These are phyloP conservation scores for Panagrolaimus sp. DNA, from an alignment of 1,140 invertebrate genomes.

Conservation along the genomic window DNA sequence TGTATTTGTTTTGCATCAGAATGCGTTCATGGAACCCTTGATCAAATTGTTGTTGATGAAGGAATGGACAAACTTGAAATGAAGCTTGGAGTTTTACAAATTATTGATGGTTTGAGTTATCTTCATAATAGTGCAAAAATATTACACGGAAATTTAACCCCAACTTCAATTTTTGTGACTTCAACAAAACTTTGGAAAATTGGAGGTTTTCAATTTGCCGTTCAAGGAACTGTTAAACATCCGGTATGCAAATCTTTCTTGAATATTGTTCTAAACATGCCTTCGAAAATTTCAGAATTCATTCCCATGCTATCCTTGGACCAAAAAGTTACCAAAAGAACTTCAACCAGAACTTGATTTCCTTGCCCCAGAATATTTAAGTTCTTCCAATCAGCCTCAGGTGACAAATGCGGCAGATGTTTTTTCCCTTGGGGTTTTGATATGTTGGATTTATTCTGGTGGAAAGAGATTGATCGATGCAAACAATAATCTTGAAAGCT, in stretches of 20 bases:
- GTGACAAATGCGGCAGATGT: conserved; percentile 62
- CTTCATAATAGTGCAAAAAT: conserved; percentile 60
- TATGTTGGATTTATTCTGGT: conserved; percentile 62
- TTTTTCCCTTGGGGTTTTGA: conserved; percentile 63
- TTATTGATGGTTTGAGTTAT: conserved; percentile 61
- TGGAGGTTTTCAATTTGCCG: conserved; percentile 61
- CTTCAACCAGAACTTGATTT: conserved; percentile 64
- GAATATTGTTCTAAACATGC: no score
- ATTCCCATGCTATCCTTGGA: conserved; percentile 62
- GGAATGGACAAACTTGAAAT: conserved; percentile 41
- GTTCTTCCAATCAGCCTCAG: conserved; percentile 29
- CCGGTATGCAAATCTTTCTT: no score
- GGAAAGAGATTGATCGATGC: conserved; percentile 61
- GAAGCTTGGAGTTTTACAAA: conserved; percentile 44
- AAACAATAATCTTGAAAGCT: conserved; percentile 60
- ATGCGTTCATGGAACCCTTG: conserved; percentile 36
- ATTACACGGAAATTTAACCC: conserved; percentile 61
- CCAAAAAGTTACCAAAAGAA: conserved; percentile 61
- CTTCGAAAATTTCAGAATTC: conserved; percentile 59
- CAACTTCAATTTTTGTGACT: conserved; percentile 60
- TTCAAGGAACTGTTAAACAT: conserved; percentile 33
- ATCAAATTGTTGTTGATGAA: conserved; percentile 22
- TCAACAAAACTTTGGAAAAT: conserved; percentile 62
- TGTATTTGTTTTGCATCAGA: conserved; percentile 39
- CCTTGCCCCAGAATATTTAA: conserved; percentile 61